Conservation (phyloP, 2,797 vertebrate genomes). For the Melanotaenia pygmaea region DNA sequence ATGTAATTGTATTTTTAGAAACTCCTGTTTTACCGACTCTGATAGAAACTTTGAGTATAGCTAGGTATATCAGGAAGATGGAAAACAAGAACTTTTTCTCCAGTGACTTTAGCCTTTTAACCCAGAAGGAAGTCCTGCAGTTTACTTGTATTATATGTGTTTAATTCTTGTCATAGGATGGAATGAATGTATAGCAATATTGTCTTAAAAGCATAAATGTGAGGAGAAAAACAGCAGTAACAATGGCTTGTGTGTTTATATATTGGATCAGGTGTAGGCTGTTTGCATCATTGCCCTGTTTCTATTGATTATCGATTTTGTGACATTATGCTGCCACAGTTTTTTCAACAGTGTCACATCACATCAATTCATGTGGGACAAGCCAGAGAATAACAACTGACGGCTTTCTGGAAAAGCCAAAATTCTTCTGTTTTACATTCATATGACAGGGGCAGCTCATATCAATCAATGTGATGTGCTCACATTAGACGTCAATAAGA, state of each 20-base stretch:
- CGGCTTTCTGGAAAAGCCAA: slow-evolving; percentile 26
- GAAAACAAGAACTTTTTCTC: slow-evolving; percentile 16
- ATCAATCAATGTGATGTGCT: slow-evolving; percentile 59
- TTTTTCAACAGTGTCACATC: slow-evolving; percentile 56
- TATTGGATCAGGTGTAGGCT: slow-evolving; percentile 12
- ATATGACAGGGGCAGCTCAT: slow-evolving; percentile 23
- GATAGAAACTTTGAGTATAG: slow-evolving; percentile 17
- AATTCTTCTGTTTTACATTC: slow-evolving; percentile 59
- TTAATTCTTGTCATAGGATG: slow-evolving; percentile 50
- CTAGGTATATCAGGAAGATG: slow-evolving; percentile 25
- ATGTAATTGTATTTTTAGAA: slow-evolving; percentile 14
- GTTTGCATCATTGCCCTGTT: slow-evolving; percentile 18
- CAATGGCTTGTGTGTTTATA: slow-evolving; percentile 25
- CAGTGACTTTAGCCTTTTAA: slow-evolving; percentile 33
- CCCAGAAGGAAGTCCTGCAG: slow-evolving; percentile 23
- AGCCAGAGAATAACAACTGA: slow-evolving; percentile 41
- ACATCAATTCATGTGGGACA: slow-evolving; percentile 47
- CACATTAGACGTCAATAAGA: slow-evolving; percentile 45
- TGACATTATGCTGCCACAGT: slow-evolving; percentile 35
- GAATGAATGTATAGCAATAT: slow-evolving; percentile 44
- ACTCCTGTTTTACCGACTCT: slow-evolving; percentile 42
- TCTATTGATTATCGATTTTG: slow-evolving; percentile 53
- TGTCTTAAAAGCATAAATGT: slow-evolving; percentile 41
- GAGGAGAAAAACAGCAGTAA: slow-evolving; percentile 4
- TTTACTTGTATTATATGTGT: slow-evolving; percentile 62